Evolutionary conservation across 2,797 vertebrate species (phyloP).

Genomic region (Rhodeus uyekii): DNA sequence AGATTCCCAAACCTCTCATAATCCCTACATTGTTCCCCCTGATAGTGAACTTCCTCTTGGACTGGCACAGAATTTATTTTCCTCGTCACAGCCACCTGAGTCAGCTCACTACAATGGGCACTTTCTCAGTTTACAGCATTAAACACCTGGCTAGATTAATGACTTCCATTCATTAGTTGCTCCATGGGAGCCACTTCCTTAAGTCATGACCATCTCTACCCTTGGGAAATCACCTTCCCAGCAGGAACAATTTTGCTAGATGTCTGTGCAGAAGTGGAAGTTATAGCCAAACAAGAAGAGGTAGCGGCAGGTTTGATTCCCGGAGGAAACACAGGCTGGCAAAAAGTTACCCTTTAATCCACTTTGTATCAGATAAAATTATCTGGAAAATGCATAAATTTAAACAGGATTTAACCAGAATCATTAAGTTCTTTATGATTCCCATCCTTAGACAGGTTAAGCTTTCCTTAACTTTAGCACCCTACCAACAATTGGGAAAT

Average conservation of each 20-base stretch:
- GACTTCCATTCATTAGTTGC: constrained; percentile 35
- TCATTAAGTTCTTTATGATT: background rate
- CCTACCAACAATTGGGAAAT: background rate
- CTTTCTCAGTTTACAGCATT: constrained; percentile 45
- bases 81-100: constrained; percentile 7
- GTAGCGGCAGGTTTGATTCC: background rate
- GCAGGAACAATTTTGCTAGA: background rate
- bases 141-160: constrained; percentile 28
- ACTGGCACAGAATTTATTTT: constrained; percentile 12
- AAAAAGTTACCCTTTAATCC: background rate
- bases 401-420: background rate
- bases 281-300: constrained; percentile 16
- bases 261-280: constrained; percentile 25
- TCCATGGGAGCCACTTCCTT: background rate
- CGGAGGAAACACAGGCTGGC: background rate
- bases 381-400: background rate
- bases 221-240: constrained; percentile 9
- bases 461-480: background rate
- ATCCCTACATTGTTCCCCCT: constrained; percentile 35
- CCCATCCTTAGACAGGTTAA: background rate
- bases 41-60: constrained; percentile 16
- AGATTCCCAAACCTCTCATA: constrained; percentile 43
- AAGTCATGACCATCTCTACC: background rate
- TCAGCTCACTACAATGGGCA: constrained; percentile 8
- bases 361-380: background rate